Base-by-base conservation (phyloP, 2,888 invertebrate species). In the Dicyrtomina minuta region DNA sequence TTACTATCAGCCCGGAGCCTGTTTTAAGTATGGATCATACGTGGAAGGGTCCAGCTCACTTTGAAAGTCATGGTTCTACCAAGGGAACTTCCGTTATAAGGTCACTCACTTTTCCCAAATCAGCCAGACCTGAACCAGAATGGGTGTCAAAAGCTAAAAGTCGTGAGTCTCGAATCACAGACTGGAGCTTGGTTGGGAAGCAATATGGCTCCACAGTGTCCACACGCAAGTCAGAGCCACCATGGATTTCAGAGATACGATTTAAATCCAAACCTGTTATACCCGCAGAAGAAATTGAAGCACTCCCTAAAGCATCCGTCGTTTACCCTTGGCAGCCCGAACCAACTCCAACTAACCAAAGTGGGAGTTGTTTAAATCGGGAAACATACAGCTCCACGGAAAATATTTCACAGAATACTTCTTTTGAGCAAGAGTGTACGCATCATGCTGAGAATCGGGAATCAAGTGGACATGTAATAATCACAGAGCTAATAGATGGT, bases 71-170 rank as follows among this genome's bases (percentile, higher is more conserved):
- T 8, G 17, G n/a, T 20, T 4, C n/a, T 39, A 20, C 64, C 13
- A 65, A 46, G 17, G 65, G 65, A 24, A 46, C 58, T 27, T 56
- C 62, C 0, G 33, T 62, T 27, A 51, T 44, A 41, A 58, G 65
- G n/a, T 77, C 76, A 15, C 56, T 76, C 66, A 77, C 77, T n/a
- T 72, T 75, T 53, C 77, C 75, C n/a, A 77, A 76, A 61, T 58
- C 74, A 15, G 22, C 68, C 27, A 66, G 73, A 17, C 49, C 71
- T 0, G 77, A 77, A 60, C 78, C 78, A 8, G 78, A 78, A 66
- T 78, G 78, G 78, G 74, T 78, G 8, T 74, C 71, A 2, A 78
- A 77, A 59, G 77, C 77, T 33, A 74, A 70, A 56, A 78, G 73
- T 60, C 62, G 78, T 26, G 78, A 78, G 44, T 53, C 70, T 20